Evolutionary conservation across 2,797 vertebrate species (phyloP).

Genomic region (Uromys caudimaculatus): DNA sequence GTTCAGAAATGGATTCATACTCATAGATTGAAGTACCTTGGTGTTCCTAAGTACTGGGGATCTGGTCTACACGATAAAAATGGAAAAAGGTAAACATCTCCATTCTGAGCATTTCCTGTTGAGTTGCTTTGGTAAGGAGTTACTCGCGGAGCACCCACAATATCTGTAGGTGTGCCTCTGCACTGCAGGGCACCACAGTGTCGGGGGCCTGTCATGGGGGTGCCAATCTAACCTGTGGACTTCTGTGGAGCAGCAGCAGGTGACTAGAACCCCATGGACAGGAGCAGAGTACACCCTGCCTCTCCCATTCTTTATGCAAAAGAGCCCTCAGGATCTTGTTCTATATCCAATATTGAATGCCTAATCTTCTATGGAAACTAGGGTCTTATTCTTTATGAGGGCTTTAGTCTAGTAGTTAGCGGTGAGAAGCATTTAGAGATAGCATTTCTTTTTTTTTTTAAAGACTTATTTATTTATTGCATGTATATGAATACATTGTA

Average conservation of each 20-base stretch:
- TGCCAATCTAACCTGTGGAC: neutral
- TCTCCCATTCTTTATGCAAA: neutral
- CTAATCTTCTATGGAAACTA: neutral
- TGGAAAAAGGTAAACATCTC: conserved; percentile 90
- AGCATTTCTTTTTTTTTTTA: neutral
- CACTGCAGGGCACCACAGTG: neutral
- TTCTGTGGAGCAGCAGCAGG: neutral
- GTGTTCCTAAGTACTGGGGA: conserved; percentile 97
- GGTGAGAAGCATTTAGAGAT: neutral
- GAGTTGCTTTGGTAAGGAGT: neutral
- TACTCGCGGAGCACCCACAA: neutral
- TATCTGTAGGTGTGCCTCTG: neutral
- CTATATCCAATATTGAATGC: neutral
- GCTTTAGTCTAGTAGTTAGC: neutral
- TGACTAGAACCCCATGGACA: neutral
- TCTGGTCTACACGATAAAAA: conserved; percentile 95
- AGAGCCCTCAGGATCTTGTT: neutral
- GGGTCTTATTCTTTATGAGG: neutral
- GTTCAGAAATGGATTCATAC: conserved; percentile 95
- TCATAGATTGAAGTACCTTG: conserved; percentile 93
- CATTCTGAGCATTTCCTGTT: neutral
- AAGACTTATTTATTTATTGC: too few species aligned
- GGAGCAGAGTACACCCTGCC: neutral
- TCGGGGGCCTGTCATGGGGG: neutral
- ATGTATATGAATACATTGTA: too few species aligned